Evolutionary conservation across 1,140 invertebrate genomes (phyloP).

Genomic region (Sitodiplosis mosellana): DNA sequence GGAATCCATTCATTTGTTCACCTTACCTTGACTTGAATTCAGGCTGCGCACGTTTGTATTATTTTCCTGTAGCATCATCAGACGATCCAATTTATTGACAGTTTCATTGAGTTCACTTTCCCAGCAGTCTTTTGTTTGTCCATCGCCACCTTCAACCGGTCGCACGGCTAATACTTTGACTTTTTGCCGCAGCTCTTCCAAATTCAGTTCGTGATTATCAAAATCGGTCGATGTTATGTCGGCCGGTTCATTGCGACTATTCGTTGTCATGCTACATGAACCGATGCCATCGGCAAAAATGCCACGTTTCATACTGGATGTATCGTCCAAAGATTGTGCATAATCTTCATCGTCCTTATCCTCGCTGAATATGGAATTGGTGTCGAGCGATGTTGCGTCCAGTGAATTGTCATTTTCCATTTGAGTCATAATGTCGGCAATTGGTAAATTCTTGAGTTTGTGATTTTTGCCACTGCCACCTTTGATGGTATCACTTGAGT

Average conservation of each 20-base stretch:
- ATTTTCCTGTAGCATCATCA: constrained; percentile 38
- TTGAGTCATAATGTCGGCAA: constrained; percentile 18
- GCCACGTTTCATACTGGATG: neutral
- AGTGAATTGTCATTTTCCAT: constrained; percentile 22
- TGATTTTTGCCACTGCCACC: neutral
- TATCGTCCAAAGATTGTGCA: constrained; percentile 16
- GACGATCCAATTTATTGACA: constrained; percentile 42
- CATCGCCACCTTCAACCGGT: constrained; percentile 38
- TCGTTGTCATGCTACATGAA: constrained; percentile 13
- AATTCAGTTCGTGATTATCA: constrained; percentile 5
- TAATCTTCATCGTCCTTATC: constrained; percentile 25
- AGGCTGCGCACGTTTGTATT: too few species aligned
- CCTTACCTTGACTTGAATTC: too few species aligned
- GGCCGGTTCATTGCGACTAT: constrained; percentile 13
- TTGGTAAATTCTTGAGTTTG: constrained; percentile 14
- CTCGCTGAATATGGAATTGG: constrained; percentile 16
- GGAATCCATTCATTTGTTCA: too few species aligned
- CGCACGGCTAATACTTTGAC: constrained; percentile 38
- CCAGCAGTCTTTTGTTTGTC: constrained; percentile 37
- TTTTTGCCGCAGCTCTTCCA: constrained; percentile 27
- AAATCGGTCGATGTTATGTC: neutral
- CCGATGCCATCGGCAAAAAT: constrained; percentile 8
- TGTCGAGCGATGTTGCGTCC: neutral
- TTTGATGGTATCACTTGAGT: neutral
- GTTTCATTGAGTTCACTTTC: constrained; percentile 40